Percentiles rank a stretch among this genome's conserved stretches.
Evolutionary conservation across 2,888 invertebrate species (phyloP).

Genomic region (Cartodere bifasciata): DNA sequence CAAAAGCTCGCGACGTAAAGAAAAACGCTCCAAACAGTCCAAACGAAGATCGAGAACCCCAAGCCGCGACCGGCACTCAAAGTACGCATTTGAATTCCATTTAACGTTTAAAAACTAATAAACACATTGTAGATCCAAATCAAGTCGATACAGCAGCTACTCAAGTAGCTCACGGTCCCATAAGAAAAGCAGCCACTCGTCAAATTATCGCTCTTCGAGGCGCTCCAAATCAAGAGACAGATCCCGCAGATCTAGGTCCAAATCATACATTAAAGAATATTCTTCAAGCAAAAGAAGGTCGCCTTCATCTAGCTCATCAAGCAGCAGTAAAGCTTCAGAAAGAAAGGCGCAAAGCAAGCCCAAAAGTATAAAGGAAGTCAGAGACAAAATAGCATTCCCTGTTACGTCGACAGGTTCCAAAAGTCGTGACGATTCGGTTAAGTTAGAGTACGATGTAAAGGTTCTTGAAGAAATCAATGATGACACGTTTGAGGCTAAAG

Average conservation of each 20-base stretch:
- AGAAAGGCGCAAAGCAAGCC: constrained; percentile 1
- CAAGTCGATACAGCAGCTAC: no score
- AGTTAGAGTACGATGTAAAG: constrained; percentile 41
- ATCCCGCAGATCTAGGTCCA: constrained; percentile 28
- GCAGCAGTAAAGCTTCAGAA: constrained; percentile 7
- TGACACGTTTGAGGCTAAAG: constrained; percentile 51
- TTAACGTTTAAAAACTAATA: no score
- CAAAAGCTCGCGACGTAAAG: constrained; percentile 17
- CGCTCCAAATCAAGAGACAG: constrained; percentile 22
- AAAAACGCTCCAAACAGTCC: constrained; percentile 18
- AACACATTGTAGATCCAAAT: no score
- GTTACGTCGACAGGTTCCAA: constrained; percentile 7
- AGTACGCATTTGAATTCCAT: constrained; percentile 21
- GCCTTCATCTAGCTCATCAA: constrained; percentile 17
- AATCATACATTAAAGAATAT: constrained; percentile 30
- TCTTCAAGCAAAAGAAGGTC: constrained; percentile 23
- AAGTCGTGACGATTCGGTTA: constrained; percentile 2
- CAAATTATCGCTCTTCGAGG: constrained; percentile 20
- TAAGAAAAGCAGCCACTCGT: no score
- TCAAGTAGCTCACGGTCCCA: no score
- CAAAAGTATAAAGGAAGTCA: constrained; percentile 10
- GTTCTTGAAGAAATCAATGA: constrained; percentile 57
- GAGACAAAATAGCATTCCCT: constrained; percentile 9
- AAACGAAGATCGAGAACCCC: constrained; percentile 23
- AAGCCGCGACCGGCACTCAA: constrained; percentile 26